Conservation (phyloP, 1,140 invertebrate genomes). For the Agrypnia vestita region DNA sequence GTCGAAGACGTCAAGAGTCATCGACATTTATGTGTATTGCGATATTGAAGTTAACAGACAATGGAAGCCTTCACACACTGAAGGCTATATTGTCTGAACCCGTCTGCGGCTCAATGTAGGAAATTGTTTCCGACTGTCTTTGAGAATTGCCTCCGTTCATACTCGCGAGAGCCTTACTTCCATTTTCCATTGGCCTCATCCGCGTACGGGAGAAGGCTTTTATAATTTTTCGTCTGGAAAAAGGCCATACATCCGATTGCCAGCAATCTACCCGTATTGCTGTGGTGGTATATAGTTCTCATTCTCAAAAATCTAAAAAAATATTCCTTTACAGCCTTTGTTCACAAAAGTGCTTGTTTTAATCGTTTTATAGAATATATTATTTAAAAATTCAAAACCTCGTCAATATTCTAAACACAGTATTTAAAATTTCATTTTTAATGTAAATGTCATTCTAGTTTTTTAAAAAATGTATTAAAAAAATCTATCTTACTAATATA, state of each 20-base stretch:
- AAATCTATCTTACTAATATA: too few species aligned
- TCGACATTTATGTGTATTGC: slow-evolving; percentile 18
- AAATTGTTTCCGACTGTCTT: slow-evolving; percentile 26
- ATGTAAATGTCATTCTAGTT: too few species aligned
- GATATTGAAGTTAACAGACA: slow-evolving; percentile 21
- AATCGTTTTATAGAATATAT: too few species aligned
- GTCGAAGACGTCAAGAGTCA: neutral
- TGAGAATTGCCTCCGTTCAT: neutral
- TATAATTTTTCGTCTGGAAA: slow-evolving; percentile 18
- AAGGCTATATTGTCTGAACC: neutral
- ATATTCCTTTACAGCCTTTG: too few species aligned
- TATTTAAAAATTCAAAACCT: too few species aligned
- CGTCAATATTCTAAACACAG: too few species aligned
- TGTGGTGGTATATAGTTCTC: too few species aligned
- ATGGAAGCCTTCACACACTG: neutral
- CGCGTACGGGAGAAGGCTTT: neutral
- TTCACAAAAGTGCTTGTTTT: too few species aligned
- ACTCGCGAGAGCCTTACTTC: neutral
- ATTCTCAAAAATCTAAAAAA: too few species aligned
- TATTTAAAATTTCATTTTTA: too few species aligned
- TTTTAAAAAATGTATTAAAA: too few species aligned
- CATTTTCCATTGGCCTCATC: neutral
- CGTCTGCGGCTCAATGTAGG: neutral
- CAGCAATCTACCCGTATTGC: neutral
- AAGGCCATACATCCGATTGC: slow-evolving; percentile 15